phyloP scores from a whole-genome alignment of 2,888 invertebrate species.

The Orchestes rusci region DNA sequence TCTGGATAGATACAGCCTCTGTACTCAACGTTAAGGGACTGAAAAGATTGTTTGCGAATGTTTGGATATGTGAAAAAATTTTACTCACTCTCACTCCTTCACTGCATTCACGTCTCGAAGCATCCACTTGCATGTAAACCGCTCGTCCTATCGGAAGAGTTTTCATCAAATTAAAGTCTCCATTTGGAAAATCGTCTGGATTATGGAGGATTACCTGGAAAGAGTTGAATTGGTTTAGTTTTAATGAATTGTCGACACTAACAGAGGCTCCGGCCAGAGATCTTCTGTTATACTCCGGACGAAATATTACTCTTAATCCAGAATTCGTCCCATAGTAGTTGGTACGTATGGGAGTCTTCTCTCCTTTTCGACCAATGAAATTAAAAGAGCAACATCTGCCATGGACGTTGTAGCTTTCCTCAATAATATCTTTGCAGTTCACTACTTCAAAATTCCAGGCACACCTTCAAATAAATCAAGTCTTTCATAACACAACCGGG shows the following conservation, averaged over 20 bases:
- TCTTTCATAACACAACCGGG: not conserved
- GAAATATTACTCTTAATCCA: slow-evolving; percentile 34
- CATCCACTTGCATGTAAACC: slow-evolving; percentile 30
- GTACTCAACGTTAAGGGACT: not conserved
- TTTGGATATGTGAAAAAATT: not conserved
- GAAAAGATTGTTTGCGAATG: too few species aligned
- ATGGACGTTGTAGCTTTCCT: slow-evolving; percentile 30
- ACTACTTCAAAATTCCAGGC: slow-evolving; percentile 34
- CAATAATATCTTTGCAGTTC: slow-evolving; percentile 35
- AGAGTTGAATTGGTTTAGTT: not conserved
- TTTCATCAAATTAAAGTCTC: slow-evolving; percentile 22
- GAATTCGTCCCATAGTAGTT: slow-evolving; percentile 32
- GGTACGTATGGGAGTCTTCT: slow-evolving; percentile 24
- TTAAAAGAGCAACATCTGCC: slow-evolving; percentile 44
- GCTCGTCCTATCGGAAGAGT: slow-evolving; percentile 27
- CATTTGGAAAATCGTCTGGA: slow-evolving; percentile 33
- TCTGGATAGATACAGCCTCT: not conserved
- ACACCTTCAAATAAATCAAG: slow-evolving; percentile 28
- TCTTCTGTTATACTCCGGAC: slow-evolving; percentile 25
- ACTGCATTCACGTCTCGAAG: slow-evolving; percentile 30
- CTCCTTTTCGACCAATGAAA: slow-evolving; percentile 24
- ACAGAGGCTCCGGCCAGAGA: slow-evolving; percentile 11
- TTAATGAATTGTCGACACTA: too few species aligned
- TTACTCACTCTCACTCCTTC: slow-evolving; percentile 10
- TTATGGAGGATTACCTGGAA: slow-evolving; percentile 34